phyloP scores from a whole-genome alignment of 2,888 invertebrate species.

The Dynastes hyllus region DNA sequence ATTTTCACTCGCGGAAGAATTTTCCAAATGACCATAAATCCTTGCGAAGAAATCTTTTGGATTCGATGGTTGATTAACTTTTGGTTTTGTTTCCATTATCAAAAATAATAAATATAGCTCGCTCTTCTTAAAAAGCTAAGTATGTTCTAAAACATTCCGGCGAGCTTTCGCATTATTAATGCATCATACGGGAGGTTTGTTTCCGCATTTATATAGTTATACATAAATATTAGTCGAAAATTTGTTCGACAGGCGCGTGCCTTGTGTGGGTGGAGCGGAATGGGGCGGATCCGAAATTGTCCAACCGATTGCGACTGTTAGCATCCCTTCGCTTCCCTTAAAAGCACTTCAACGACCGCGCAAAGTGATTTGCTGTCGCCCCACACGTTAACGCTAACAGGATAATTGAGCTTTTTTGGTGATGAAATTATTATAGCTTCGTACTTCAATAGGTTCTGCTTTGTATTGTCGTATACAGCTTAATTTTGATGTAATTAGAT shows the following conservation, averaged over 20 bases:
- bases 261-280: constrained; percentile 49
- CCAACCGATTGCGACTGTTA: constrained; percentile 57
- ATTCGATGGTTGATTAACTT: constrained; percentile 77
- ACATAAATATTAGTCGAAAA: constrained; percentile 37
- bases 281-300: constrained; percentile 56
- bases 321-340: constrained; percentile 53
- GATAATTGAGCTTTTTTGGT: constrained; percentile 33
- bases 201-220: constrained; percentile 35
- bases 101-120: no score
- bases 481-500: no score
- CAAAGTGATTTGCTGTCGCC: constrained; percentile 33
- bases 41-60: constrained; percentile 87
- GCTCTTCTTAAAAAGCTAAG: no score
- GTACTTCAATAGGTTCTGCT: not conserved
- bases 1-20: constrained; percentile 48
- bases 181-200: constrained; percentile 4
- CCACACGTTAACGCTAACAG: not conserved
- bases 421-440: constrained; percentile 33
- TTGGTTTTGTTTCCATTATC: constrained; percentile 56
- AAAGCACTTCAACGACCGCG: constrained; percentile 30
- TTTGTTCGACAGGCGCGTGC: constrained; percentile 52
- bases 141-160: constrained; percentile 20
- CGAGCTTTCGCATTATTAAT: constrained; percentile 18
- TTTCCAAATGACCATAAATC: constrained; percentile 85
- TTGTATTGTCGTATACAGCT: no score